These are phyloP conservation scores for Microchirus variegatus DNA, from an alignment of 2,797 vertebrate genomes.

Conservation along the genomic window DNA sequence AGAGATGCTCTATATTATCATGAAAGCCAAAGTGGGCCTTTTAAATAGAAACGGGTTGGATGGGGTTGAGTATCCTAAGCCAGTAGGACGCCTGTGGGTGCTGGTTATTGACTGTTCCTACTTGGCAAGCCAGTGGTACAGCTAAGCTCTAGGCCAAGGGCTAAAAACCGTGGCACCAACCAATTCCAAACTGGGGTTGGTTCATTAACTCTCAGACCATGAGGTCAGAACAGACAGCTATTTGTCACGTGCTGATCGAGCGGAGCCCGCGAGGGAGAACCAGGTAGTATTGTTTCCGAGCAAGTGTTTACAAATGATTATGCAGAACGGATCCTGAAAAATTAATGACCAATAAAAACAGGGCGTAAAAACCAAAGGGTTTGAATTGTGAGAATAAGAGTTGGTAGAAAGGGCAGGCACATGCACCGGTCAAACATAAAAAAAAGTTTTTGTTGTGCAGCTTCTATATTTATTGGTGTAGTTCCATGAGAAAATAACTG, in stretches of 20 bases:
- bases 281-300: too few relatives aligned
- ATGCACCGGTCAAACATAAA: too few relatives aligned
- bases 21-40: neutral
- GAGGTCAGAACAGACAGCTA: conserved; percentile 24
- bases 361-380: too few relatives aligned
- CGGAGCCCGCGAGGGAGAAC: neutral
- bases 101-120: conserved; percentile 33
- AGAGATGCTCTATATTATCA: conserved; percentile 7
- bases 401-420: too few relatives aligned
- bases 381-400: too few relatives aligned
- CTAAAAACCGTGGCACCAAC: conserved; percentile 40
- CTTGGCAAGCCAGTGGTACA: conserved; percentile 27
- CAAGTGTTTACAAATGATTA: too few relatives aligned
- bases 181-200: conserved; percentile 48
- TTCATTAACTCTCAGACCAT: conserved; percentile 43
- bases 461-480: too few relatives aligned
- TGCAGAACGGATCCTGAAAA: too few relatives aligned
- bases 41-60: conserved; percentile 8
- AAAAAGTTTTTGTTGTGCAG: too few relatives aligned
- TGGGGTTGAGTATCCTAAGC: conserved; percentile 10
- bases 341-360: too few relatives aligned
- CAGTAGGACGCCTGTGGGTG: conserved; percentile 22
- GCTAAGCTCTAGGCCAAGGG: conserved; percentile 28
- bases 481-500: too few relatives aligned
- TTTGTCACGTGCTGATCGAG: conserved; percentile 40